phyloP scores from a whole-genome alignment of 2,113 vertebrate species.

The Scolopax mira region DNA sequence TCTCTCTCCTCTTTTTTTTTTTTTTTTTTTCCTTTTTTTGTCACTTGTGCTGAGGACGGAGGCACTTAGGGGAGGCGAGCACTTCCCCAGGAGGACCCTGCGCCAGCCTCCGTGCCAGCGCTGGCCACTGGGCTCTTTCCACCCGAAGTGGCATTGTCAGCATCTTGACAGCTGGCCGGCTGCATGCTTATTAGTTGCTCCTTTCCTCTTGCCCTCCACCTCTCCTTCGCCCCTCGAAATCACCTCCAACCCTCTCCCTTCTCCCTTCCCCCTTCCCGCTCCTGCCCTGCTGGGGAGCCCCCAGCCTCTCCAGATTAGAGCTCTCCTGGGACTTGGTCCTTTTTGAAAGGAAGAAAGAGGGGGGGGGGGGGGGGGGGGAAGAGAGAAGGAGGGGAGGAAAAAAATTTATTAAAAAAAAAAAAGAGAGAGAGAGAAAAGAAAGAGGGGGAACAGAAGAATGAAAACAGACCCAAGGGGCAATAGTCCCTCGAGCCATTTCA shows the following conservation, averaged over 20 bases:
- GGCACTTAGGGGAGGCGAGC: neutral
- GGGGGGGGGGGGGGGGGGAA: neutral
- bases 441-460: constrained; percentile 73
- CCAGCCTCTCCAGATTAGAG: constrained; percentile 73
- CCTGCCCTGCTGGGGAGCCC: neutral
- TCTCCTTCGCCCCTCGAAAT: neutral
- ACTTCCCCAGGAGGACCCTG: neutral
- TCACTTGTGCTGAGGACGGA: neutral
- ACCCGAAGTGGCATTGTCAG: constrained; percentile 11
- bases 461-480: constrained; percentile 84
- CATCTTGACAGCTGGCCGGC: constrained; percentile 66
- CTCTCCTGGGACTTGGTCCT: constrained; percentile 66
- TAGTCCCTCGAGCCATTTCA: constrained; percentile 88
- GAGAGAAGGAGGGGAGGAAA: constrained; percentile 48
- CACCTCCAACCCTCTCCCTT: constrained; percentile 11
- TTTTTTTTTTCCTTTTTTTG: neutral
- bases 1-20: neutral
- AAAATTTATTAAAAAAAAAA: constrained; percentile 4
- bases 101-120: neutral
- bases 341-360: constrained; percentile 64
- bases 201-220: constrained; percentile 47
- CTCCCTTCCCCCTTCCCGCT: neutral
- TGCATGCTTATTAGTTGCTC: constrained; percentile 58
- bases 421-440: constrained; percentile 60
- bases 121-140: neutral